A percentile compares a stretch with the other conserved stretches of the same genome.
Evolutionary conservation across 2,797 vertebrate species (phyloP).

Genomic region (Phyllotis vaccarum): DNA sequence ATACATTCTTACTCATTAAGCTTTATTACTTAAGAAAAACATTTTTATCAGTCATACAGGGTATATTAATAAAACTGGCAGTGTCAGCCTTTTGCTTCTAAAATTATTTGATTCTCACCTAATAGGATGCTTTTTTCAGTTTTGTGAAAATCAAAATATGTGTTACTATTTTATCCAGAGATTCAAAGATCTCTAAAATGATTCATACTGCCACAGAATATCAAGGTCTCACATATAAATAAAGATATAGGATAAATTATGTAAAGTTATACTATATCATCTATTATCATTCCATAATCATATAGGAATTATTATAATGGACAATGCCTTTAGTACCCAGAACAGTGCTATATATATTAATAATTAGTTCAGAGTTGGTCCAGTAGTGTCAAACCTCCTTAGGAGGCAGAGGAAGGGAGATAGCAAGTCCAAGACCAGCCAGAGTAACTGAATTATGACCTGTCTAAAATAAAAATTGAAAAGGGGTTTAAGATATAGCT

Average conservation of each 20-base stretch:
- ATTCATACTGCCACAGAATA: background rate
- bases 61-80: background rate
- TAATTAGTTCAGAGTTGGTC: background rate
- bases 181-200: background rate
- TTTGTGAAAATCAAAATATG: background rate
- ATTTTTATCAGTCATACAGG: background rate
- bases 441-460: background rate
- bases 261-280: background rate
- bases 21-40: background rate
- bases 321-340: background rate
- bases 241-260: background rate
- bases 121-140: background rate
- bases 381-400: background rate
- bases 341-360: background rate
- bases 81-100: background rate
- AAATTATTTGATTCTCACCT: background rate
- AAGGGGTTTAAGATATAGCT: background rate
- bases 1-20: slow-evolving; percentile 4
- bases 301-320: background rate
- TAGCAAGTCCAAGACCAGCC: background rate
- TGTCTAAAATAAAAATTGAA: background rate
- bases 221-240: background rate
- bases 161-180: background rate
- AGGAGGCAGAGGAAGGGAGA: too few species aligned
- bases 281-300: background rate